Conservation (phyloP, 2,888 invertebrate species). For the Reticulitermes lucifugus region DNA sequence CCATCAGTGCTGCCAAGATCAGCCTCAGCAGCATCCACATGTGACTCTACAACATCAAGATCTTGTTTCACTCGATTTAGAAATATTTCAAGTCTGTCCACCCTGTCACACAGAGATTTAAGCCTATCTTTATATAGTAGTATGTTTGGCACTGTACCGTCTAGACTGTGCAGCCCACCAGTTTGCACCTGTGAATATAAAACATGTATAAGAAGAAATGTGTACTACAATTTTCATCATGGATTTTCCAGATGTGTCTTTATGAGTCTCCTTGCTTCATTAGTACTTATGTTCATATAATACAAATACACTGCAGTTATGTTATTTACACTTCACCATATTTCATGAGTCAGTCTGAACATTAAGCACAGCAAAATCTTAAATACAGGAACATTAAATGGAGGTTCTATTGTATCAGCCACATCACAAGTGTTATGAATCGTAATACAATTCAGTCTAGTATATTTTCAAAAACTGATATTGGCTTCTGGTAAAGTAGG, state of each 20-base stretch:
- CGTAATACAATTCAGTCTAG: no score
- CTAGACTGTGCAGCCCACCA: constrained; percentile 65
- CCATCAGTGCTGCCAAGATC: constrained; percentile 71
- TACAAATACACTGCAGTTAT: no score
- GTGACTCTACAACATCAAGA: constrained; percentile 67
- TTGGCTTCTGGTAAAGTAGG: no score
- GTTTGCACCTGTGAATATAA: constrained; percentile 55
- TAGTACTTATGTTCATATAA: no score
- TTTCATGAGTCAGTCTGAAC: no score
- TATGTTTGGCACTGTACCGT: constrained; percentile 67
- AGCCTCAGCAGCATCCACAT: constrained; percentile 71
- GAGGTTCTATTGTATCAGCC: no score
- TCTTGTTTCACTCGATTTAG: constrained; percentile 69
- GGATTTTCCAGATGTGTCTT: not conserved
- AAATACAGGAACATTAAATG: no score
- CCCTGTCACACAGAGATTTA: constrained; percentile 67
- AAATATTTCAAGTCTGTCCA: constrained; percentile 68
- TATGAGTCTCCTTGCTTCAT: not conserved
- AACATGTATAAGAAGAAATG: not conserved
- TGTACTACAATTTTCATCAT: not conserved
- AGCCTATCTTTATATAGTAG: constrained; percentile 68
- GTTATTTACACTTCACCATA: no score
- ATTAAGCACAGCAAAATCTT: no score
- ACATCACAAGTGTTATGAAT: no score
- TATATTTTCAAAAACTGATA: no score